These are phyloP conservation scores for Halcyon senegalensis DNA, from an alignment of 2,113 vertebrate species.

Conservation along the genomic window DNA sequence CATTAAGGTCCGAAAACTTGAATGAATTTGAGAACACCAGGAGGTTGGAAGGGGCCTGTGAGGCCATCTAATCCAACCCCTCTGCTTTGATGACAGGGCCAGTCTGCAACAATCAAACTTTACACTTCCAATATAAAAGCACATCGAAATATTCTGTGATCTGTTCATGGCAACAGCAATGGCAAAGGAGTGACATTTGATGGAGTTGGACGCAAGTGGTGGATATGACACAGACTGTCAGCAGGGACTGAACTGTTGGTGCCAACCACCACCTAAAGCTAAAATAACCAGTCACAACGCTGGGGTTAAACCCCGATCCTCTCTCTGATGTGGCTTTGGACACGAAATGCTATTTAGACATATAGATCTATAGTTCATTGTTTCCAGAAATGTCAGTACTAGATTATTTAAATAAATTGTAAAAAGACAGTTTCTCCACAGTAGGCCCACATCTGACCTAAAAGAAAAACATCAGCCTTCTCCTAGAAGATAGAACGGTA, in stretches of 20 bases:
- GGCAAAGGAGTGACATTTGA: background rate
- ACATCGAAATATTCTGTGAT: background rate
- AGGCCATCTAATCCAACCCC: background rate
- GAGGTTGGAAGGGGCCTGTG: background rate
- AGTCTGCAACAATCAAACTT: background rate
- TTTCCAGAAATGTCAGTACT: background rate
- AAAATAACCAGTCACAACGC: background rate
- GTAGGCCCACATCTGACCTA: background rate
- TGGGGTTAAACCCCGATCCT: background rate
- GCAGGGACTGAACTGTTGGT: background rate
- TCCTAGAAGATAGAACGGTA: background rate
- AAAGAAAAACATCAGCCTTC: background rate
- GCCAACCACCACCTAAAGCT: background rate
- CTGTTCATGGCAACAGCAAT: background rate
- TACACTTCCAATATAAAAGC: background rate
- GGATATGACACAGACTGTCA: background rate
- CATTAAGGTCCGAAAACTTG: background rate
- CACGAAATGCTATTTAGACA: background rate
- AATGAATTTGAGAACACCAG: background rate
- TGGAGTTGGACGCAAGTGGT: background rate
- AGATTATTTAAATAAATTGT: background rate
- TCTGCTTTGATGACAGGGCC: too few species aligned
- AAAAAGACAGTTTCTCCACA: background rate
- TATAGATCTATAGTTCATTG: background rate
- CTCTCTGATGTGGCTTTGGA: background rate